phyloP scores from a whole-genome alignment of 1,140 invertebrate genomes.

The Aricia agestis region DNA sequence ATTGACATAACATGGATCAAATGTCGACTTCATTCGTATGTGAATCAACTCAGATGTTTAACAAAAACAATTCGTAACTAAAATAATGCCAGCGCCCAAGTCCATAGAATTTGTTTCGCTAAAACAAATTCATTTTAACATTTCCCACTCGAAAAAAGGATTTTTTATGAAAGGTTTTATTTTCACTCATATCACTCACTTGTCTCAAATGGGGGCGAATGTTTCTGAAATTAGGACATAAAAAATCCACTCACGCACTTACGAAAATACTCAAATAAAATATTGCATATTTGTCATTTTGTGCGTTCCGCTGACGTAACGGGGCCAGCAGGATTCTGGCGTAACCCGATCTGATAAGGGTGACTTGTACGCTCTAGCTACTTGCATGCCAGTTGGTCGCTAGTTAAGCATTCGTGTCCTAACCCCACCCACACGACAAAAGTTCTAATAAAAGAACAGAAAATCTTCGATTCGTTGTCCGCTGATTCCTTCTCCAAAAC shows the following conservation, averaged over 20 bases:
- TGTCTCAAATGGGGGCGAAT: conserved; percentile 16
- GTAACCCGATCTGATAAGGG: conserved; percentile 11
- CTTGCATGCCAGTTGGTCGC: neutral
- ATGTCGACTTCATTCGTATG: no score
- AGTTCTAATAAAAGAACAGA: no score
- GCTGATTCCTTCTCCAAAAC: no score
- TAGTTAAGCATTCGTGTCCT: no score
- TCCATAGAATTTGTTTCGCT: neutral
- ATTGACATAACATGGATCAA: no score
- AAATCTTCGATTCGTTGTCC: no score
- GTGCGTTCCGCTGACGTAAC: neutral
- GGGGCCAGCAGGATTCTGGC: neutral
- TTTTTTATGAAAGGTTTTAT: conserved; percentile 18
- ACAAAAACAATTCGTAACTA: neutral
- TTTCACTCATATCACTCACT: conserved; percentile 19
- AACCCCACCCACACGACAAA: no score
- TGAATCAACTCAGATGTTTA: neutral
- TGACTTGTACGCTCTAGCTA: neutral
- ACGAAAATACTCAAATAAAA: conserved; percentile 21
- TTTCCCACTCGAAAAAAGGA: conserved; percentile 8
- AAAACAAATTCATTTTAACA: conserved; percentile 4
- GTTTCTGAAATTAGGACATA: conserved; percentile 16
- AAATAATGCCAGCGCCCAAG: neutral
- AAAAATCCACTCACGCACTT: conserved; percentile 23
- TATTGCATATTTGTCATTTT: conserved; percentile 18